Evolutionary conservation across 2,113 vertebrate genomes (phyloP), one percentile per base, ranked within the genome.

Genomic region (Pseudolaguvia tuberculata): DNA sequence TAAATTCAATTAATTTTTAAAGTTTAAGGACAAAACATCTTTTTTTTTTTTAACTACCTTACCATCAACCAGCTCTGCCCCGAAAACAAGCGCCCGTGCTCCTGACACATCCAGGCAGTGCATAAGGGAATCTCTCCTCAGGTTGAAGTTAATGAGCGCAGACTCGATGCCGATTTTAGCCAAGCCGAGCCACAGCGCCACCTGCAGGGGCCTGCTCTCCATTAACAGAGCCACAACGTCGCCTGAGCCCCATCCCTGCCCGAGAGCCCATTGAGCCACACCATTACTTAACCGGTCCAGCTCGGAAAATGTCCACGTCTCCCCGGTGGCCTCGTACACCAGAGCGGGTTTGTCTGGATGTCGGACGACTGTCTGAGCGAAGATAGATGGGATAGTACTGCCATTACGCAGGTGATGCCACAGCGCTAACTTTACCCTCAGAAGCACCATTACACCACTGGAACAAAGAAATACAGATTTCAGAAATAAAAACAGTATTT

Each of bases 151-250:
- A 75, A 97, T 92, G 13, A 97, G 91, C 0, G 94, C 93, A 0
- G 93, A 92, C 71, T 96, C 94, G 3, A 94, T 82, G 0, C 94
- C 95, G 0, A 91, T 83, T 81, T 95, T 94, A 4, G 94, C 93
- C 81, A 96, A 83, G 18, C 95, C 94, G 13, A 96, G 85, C 94
- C 95, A 96, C 11, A 96, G 88, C 0, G 92, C 94, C n/a, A 97
- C 93, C 1, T 94, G 93, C 31, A 94, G 85, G 0, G 94, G 95
- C 18, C 92, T 87, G 72, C 93, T 94, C 80, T 95, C 95, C 92
- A 95, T 91, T 78, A 94, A 93, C 50, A 97, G 25, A 0, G 95
- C 94, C 4, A 96, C 88, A 70, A 96, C 93, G 2, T 96, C 93
- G 0, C 95, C 95, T 0, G 85, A 70, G 0, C n/a, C 71, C 73